These are phyloP conservation scores for Chironomus tentans DNA, from an alignment of 2,888 invertebrate genomes.

Conservation along the genomic window DNA sequence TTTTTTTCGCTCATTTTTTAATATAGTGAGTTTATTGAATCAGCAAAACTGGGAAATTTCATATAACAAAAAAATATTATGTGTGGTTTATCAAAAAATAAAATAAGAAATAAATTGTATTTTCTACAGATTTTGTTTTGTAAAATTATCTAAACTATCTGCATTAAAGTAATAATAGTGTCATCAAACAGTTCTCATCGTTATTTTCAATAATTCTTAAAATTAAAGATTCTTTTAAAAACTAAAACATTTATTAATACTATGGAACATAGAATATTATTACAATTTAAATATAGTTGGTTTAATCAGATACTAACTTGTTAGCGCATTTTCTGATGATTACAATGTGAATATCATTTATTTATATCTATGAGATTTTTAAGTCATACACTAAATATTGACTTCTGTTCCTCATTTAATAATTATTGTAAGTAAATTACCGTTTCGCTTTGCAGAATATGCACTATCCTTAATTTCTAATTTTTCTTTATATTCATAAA, in stretches of 20 bases:
- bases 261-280: background rate
- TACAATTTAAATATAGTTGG: background rate
- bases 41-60: background rate
- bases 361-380: too few species aligned
- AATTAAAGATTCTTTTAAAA: background rate
- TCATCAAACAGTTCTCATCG: constrained; percentile 12
- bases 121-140: background rate
- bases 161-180: background rate
- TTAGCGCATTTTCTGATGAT: too few species aligned
- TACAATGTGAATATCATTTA: background rate
- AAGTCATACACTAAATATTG: too few species aligned
- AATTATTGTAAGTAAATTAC: too few species aligned
- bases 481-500: too few species aligned
- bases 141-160: background rate
- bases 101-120: background rate
- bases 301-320: background rate
- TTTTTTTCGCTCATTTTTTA: background rate
- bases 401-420: too few species aligned
- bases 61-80: background rate
- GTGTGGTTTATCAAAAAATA: too few species aligned
- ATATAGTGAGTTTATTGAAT: background rate
- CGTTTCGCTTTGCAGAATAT: too few species aligned
- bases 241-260: background rate
- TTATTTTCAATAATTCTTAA: background rate
- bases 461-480: too few species aligned